Evolutionary conservation across 1,140 invertebrate species (phyloP), one percentile per base, ranked within the genome.

Genomic region (Drosophila ficusphila): DNA sequence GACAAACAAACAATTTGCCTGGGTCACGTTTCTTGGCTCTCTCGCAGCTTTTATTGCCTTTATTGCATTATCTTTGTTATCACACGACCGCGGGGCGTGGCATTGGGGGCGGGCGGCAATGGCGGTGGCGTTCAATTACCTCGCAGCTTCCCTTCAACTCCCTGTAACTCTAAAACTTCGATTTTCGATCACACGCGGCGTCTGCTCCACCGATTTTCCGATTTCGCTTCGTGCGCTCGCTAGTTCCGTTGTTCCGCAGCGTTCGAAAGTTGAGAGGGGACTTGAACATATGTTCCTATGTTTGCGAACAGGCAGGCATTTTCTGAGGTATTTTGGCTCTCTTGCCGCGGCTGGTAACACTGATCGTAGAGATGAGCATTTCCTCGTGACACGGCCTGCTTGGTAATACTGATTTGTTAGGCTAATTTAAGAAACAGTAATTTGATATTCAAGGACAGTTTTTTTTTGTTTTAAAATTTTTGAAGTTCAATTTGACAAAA

Each of bases 11-110:
- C 69, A 62, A 67, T 44, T 62, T 73, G 72, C 76, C 70, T 81
- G 83, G 83, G 81, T 86, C 73, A 86, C 79, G 81, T 85, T 85
- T 74, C 70, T 65, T 57, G 49, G 48, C 68, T 74, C 60, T 58
- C 52, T 61, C 16, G 54, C 56, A 64, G 67, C 60, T 68, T 47
- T 56, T 54, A 56, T 46, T 64, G 68, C 68, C 19, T 23, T 46
- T 46, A 44, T 44, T 44, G 41, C 41, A 83, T 73, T 76, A 86
- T 73, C 82, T 79, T 53, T 76, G 61, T 69, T 82, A 78, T 82
- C 73, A 81, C 72, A 76, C 77, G 61, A 39, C 41, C 36, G 54
- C 54, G 57, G 57, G 27, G 61, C 14, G 41, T 25, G 58, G 60
- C 60, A 4, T 9, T 2, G 21, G n/a, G 18, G 18, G 16, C 33